Conservation (phyloP, 2,888 invertebrate species). For the Orchesella flavescens region DNA sequence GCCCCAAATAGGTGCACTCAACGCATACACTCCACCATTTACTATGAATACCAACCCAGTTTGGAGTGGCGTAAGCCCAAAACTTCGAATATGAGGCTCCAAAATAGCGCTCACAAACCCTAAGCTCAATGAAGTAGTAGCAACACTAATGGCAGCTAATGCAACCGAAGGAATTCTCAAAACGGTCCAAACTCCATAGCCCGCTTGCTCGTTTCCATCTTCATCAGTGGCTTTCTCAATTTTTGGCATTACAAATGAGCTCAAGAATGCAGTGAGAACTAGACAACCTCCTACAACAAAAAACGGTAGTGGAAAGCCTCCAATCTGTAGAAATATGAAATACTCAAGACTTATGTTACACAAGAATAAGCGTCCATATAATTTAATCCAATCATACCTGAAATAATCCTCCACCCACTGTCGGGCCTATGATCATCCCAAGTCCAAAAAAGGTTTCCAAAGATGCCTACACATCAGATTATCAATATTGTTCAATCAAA, state of each 20-base stretch:
- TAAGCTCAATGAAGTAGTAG: constrained; percentile 74
- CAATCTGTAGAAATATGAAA: constrained; percentile 72
- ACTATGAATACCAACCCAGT: constrained; percentile 88
- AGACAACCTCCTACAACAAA: constrained; percentile 75
- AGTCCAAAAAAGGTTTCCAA: constrained; percentile 90
- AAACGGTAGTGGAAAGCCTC: constrained; percentile 76
- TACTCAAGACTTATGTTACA: too few species aligned
- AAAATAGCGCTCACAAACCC: constrained; percentile 78
- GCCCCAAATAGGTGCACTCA: constrained; percentile 86
- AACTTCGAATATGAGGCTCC: constrained; percentile 77
- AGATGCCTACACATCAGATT: constrained; percentile 78
- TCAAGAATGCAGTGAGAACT: constrained; percentile 73
- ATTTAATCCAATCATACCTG: constrained; percentile 75
- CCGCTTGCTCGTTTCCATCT: constrained; percentile 32
- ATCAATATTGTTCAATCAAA: background rate
- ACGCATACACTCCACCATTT: constrained; percentile 87
- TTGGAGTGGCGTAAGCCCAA: constrained; percentile 81
- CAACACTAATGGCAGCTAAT: constrained; percentile 73
- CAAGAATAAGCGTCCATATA: too few species aligned
- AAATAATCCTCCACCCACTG: constrained; percentile 89
- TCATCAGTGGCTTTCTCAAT: constrained; percentile 29
- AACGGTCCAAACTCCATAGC: constrained; percentile 77
- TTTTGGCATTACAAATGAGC: constrained; percentile 61
- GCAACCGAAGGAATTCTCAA: constrained; percentile 75
- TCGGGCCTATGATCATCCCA: constrained; percentile 91